Base-by-base conservation (phyloP, 2,888 invertebrate species). In the Merodon equestris region DNA sequence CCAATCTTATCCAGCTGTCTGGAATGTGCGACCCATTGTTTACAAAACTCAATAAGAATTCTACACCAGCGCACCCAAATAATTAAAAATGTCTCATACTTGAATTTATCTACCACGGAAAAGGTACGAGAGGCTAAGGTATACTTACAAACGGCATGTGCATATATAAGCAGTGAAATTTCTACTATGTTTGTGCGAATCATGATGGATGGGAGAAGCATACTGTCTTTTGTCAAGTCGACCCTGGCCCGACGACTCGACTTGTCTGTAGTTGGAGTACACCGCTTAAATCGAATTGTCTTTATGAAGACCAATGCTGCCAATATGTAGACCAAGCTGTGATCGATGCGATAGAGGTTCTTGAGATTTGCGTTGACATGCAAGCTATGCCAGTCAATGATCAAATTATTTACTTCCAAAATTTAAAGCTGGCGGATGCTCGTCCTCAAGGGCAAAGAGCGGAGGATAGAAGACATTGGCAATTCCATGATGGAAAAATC, bases 71-170 rank as follows among this genome's bases (percentile, higher is more conserved):
- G 10, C 40, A 27, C 2, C 40, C 40, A 40, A 40, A 7, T 5
- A n/a, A 10, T n/a, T 3, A 27, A 27, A 27, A 27, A 1, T 9
- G 9, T 44, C 13, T 36, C 15, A 2, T 57, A 14, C 1, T 14
- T 57, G 12, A 57, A 44, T 15, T 27, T 57, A 4, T 42, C 27
- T 14, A 34, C 57, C 0, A 9, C 44, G 1, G 44, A 44, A 9
- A 27, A n/a, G 7, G 27, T 15, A 13, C 27, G 27, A 19, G n/a
- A 7, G 13, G 53, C 51, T 42, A 19, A 54, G 15, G 53, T 60
- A 13, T 74, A 61, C 50, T 64, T 76, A 13, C 58, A 75, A 58
- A 75, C 70, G n/a, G 64, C 68, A 17, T 64, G 44, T 13, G n/a
- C n/a, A 71, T 50, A 60, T 27, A 47, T 38, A 9, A 50, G 45